These are phyloP conservation scores for Danaus plexippus DNA, from an alignment of 1,140 invertebrate species.

Conservation along the genomic window DNA sequence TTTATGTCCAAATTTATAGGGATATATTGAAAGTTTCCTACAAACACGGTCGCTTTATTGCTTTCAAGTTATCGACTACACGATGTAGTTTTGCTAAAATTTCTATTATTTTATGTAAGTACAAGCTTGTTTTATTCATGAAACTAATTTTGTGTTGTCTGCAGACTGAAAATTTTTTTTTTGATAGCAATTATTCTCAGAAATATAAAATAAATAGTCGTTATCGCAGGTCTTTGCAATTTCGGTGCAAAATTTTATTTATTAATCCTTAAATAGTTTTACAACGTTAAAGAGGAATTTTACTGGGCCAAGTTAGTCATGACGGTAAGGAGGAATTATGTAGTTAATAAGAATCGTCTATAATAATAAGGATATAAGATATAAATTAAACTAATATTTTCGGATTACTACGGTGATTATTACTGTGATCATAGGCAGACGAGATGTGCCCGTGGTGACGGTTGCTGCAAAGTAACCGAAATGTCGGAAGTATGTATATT, in stretches of 20 bases:
- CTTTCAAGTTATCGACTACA: neutral
- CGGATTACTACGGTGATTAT: too few relatives aligned
- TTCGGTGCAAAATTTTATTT: slow-evolving; percentile 50
- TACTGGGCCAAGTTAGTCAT: slow-evolving; percentile 65
- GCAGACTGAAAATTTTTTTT: too few relatives aligned
- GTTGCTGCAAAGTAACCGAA: too few relatives aligned
- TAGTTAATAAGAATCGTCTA: slow-evolving; percentile 30
- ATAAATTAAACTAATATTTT: too few relatives aligned
- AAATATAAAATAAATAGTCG: slow-evolving; percentile 2
- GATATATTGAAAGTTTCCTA: slow-evolving; percentile 3
- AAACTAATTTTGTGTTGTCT: too few relatives aligned
- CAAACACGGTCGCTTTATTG: neutral
- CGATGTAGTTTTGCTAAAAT: neutral
- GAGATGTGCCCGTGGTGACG: too few relatives aligned
- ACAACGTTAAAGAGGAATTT: slow-evolving; percentile 61
- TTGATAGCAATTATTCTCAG: neutral
- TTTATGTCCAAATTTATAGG: slow-evolving; percentile 21
- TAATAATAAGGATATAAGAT: slow-evolving; percentile 23
- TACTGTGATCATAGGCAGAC: too few relatives aligned
- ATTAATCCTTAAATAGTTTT: slow-evolving; percentile 63
- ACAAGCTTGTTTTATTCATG: too few relatives aligned
- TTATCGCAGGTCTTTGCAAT: slow-evolving; percentile 6
- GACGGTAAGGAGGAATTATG: slow-evolving; percentile 63
- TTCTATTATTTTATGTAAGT: neutral
- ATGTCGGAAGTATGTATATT: too few relatives aligned